Evolutionary conservation across 1,140 invertebrate species (phyloP), one percentile per base, ranked within the genome.

Genomic region (Achatina immaculata): DNA sequence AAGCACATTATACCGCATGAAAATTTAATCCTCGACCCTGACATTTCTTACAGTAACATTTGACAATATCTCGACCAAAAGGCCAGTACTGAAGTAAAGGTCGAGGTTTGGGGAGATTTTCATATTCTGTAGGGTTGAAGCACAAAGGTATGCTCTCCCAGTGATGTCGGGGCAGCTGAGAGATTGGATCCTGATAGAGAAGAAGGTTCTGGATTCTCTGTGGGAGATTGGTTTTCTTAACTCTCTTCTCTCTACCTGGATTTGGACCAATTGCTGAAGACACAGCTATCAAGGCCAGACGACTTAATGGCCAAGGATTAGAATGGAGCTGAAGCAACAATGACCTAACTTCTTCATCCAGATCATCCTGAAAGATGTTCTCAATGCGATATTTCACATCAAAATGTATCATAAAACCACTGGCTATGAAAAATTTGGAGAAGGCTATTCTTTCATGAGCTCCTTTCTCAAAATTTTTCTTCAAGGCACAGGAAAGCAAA

Each of bases 241-340:
- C 16, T 42, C 68, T 40, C 24, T 69, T 43, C 14, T 69, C 68
- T 69, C 68, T 69, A 21, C n/a, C 40, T 43, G 68, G 68, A 69
- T 43, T 69, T 4, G 36, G 36, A 21, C 68, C 68, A 19, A 69
- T 40, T 1, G 42, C 21, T 40, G 68, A 40, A 11, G 68, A 69
- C 19, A 69, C 68, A 1, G 68, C 40, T 42, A 69, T 42, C 1
- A 69, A 42, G 6, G 68, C 68, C n/a, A 69, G 31, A 1, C 40
- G 14, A 21, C 7, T 38, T 4, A 69, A 38, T 21, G 68, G 68
- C 68, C 68, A 69, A 6, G 68, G 68, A 24, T 69, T 43, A 40
- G 68, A 69, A 16, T 62, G 16, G 0, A 62, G 58, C 16, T 62
- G 2, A 3, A 1, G 58, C 58, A 62, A 4, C 21, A 62, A 62